Evolutionary conservation across 2,113 vertebrate genomes (phyloP).

Genomic region (Sylvietta virens): DNA sequence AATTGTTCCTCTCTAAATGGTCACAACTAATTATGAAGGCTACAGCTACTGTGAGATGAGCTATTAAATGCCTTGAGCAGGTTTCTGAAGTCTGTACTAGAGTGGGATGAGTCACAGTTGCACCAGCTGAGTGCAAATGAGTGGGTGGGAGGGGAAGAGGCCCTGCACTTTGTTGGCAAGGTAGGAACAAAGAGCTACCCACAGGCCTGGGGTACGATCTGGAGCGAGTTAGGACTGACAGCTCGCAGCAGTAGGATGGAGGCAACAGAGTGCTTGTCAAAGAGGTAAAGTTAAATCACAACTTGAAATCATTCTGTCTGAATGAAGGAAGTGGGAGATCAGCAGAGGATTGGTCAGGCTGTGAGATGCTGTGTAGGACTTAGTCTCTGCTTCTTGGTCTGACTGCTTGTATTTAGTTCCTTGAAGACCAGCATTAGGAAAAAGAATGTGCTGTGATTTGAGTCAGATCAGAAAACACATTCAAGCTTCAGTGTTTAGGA

Average conservation of each 20-base stretch:
- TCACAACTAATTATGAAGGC: neutral
- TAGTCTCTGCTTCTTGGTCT: neutral
- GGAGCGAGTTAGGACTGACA: neutral
- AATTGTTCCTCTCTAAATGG: neutral
- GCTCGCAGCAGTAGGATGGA: neutral
- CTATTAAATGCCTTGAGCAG: neutral
- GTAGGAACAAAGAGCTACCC: neutral
- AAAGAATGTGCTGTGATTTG: neutral
- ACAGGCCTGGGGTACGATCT: neutral
- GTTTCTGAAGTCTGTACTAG: constrained; percentile 25
- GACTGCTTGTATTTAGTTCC: neutral
- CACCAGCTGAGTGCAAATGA: constrained; percentile 36
- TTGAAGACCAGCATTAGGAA: neutral
- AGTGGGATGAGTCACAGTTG: constrained; percentile 20
- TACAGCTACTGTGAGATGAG: neutral
- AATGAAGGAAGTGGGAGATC: neutral
- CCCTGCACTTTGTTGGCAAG: neutral
- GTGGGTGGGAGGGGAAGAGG: neutral
- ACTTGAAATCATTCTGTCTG: neutral
- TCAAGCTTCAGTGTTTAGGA: neutral
- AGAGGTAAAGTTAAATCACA: neutral
- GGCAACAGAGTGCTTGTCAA: neutral
- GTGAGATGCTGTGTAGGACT: neutral
- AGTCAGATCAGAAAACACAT: neutral
- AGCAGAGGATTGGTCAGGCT: neutral